phyloP scores from a whole-genome alignment of 2,797 vertebrate species.

The Orientallactaga sibirica region DNA sequence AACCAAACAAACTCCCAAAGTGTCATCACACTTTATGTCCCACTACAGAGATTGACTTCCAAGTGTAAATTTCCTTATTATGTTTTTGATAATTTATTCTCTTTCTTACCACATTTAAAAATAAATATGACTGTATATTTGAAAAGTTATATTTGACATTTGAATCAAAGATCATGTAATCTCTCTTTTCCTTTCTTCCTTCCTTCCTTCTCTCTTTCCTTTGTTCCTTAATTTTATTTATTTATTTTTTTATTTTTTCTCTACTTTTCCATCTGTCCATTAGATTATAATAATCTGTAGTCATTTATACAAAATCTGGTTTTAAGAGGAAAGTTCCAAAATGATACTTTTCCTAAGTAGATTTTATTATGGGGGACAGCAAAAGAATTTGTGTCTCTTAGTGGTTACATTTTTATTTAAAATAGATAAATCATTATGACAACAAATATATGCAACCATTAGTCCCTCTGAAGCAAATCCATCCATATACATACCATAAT shows the following conservation, averaged over 20 bases:
- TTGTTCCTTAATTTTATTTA: neutral
- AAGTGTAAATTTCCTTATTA: slow-evolving; percentile 25
- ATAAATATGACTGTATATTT: neutral
- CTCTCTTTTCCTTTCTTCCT: neutral
- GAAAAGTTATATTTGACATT: slow-evolving; percentile 26
- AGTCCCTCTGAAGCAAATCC: neutral
- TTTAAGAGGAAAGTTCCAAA: slow-evolving; percentile 6
- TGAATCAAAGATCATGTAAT: neutral
- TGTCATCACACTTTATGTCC: slow-evolving; percentile 30
- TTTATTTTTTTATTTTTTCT: neutral
- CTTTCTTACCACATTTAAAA: slow-evolving; percentile 7
- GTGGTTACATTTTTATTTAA: neutral
- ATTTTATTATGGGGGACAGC: neutral
- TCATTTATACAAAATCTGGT: neutral
- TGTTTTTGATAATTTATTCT: neutral
- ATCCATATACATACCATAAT: neutral
- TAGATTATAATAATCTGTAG: neutral
- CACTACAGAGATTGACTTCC: neutral
- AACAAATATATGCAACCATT: neutral
- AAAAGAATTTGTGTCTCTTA: neutral
- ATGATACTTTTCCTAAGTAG: neutral
- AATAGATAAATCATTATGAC: neutral
- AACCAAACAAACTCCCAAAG: neutral
- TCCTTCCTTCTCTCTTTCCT: neutral
- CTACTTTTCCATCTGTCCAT: neutral